These are phyloP conservation scores for Drosophila mercatorum DNA, from an alignment of 2,888 invertebrate species.

Conservation along the genomic window DNA sequence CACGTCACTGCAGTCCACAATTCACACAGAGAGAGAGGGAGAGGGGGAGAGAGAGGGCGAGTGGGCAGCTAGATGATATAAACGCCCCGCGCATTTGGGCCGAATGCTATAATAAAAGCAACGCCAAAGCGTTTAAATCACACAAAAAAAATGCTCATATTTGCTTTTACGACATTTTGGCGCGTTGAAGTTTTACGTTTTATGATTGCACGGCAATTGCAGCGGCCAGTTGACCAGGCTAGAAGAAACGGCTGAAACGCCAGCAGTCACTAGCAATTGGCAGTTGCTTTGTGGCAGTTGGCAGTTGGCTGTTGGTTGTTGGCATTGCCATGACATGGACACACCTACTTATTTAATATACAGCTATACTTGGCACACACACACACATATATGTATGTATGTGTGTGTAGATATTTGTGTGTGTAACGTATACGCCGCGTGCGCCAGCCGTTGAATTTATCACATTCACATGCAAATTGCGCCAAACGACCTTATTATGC, in stretches of 20 bases:
- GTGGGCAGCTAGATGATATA: conserved; percentile 14
- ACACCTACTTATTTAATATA: conserved; percentile 79
- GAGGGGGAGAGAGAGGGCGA: not conserved
- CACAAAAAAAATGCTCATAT: conserved; percentile 56
- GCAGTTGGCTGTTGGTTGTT: conserved; percentile 28
- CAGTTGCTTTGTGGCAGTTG: conserved; percentile 22
- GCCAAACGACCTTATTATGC: conserved; percentile 85
- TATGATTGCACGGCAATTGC: conserved; percentile 53
- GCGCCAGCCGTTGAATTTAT: conserved; percentile 79
- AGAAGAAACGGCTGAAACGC: not conserved
- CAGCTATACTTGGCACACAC: conserved; percentile 61
- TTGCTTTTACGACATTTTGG: conserved; percentile 71
- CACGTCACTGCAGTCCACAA: conserved; percentile 71
- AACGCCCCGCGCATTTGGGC: not conserved
- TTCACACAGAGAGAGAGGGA: conserved; percentile 39
- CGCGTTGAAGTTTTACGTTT: conserved; percentile 53
- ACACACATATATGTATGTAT: not conserved
- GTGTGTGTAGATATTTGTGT: conserved; percentile 7
- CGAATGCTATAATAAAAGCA: not conserved
- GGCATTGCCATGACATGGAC: conserved; percentile 58
- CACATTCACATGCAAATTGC: conserved; percentile 84
- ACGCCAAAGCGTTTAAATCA: conserved; percentile 72
- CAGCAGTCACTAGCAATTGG: conserved; percentile 32
- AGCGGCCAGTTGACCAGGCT: conserved; percentile 1
- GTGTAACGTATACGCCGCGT: conserved; percentile 66